A percentile compares a stretch with the other conserved stretches of the same genome.
phyloP scores from a whole-genome alignment of 2,113 vertebrate species.

The Mus pahari region DNA sequence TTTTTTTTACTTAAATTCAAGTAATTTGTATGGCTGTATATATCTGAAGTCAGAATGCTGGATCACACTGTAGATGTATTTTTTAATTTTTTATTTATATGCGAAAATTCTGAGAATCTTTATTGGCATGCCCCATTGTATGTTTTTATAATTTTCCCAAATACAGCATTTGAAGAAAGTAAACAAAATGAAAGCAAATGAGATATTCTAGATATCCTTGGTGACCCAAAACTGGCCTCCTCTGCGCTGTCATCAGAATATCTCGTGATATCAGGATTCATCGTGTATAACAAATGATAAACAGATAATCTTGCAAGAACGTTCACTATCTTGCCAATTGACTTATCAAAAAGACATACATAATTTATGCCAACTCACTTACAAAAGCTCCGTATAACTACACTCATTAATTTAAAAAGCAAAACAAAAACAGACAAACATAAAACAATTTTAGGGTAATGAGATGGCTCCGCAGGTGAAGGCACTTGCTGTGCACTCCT shows the following conservation, averaged over 20 bases:
- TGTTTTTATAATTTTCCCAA: constrained; percentile 8
- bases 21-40: neutral
- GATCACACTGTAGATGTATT: neutral
- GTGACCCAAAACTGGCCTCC: neutral
- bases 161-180: neutral
- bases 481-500: too few species aligned
- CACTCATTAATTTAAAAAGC: neutral
- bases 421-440: neutral
- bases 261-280: neutral
- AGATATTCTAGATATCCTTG: neutral
- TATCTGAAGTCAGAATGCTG: neutral
- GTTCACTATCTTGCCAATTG: too few species aligned
- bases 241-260: neutral
- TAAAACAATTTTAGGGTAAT: neutral
- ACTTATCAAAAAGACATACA: neutral
- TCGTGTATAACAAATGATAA: neutral
- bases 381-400: neutral
- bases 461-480: neutral
- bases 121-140: neutral
- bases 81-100: neutral
- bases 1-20: neutral
- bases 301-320: neutral
- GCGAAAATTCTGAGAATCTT: neutral
- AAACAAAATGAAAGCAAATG: neutral
- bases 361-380: neutral